phyloP scores from a whole-genome alignment of 2,888 invertebrate species.

The Coecobrya sp. region DNA sequence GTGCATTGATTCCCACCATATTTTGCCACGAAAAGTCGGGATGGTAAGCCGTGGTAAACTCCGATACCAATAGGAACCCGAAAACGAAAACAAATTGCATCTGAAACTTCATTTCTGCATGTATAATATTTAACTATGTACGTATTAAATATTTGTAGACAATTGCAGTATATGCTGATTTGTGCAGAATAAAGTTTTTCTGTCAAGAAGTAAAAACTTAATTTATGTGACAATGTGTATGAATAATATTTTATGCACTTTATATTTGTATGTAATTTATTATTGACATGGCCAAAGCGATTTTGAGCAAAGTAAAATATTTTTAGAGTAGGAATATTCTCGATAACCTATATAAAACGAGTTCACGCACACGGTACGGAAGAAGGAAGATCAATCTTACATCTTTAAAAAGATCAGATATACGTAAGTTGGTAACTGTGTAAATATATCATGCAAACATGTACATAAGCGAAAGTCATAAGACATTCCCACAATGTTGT shows the following conservation, averaged over 20 bases:
- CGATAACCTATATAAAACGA: not conserved
- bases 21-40: conserved; percentile 81
- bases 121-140: not conserved
- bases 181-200: not conserved
- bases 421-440: too few relatives aligned
- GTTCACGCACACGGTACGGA: not conserved
- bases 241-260: not conserved
- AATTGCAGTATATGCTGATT: not conserved
- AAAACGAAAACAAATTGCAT: conserved; percentile 1
- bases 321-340: conserved; percentile 37
- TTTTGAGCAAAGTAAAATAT: not conserved
- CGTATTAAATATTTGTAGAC: not conserved
- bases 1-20: conserved; percentile 50
- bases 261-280: too few relatives aligned
- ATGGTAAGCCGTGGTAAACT: conserved; percentile 52
- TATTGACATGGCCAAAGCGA: too few relatives aligned
- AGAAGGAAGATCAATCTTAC: not conserved
- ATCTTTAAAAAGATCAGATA: not conserved
- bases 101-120: conserved; percentile 46
- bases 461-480: not conserved
- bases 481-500: not conserved
- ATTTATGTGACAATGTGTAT: not conserved
- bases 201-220: conserved; percentile 16
- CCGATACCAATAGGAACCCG: conserved; percentile 6
- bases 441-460: not conserved